Conservation (phyloP, 1,140 invertebrate genomes). For the Acromyrmex charruanus region DNA sequence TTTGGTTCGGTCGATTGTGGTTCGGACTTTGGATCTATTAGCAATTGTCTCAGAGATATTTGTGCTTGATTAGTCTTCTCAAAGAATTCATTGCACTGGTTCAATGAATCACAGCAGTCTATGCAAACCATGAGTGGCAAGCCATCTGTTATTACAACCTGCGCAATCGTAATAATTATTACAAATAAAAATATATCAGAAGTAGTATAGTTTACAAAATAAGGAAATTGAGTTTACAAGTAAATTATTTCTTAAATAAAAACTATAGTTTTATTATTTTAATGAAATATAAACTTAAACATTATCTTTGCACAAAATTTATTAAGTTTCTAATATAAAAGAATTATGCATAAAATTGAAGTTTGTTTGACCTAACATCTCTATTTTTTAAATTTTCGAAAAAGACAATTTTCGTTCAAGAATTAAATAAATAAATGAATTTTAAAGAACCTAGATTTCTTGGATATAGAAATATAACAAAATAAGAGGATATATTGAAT, state of each 20-base stretch:
- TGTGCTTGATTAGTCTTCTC: constrained; percentile 85
- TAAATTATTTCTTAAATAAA: neutral
- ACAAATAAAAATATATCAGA: neutral
- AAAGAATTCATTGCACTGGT: constrained; percentile 85
- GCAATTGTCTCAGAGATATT: constrained; percentile 78
- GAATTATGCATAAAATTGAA: neutral
- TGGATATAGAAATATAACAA: neutral
- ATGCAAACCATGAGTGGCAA: constrained; percentile 83
- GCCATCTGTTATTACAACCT: constrained; percentile 82
- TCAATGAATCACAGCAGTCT: constrained; percentile 83
- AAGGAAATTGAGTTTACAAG: neutral
- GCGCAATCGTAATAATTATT: constrained; percentile 32
- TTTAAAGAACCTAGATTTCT: neutral
- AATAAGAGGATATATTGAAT: neutral
- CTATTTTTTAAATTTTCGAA: neutral
- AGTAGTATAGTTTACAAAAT: neutral
- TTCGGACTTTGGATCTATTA: constrained; percentile 78
- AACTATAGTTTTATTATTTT: neutral
- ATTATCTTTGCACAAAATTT: neutral
- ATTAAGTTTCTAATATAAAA: neutral
- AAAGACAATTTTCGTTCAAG: neutral
- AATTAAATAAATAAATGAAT: neutral
- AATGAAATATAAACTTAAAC: neutral
- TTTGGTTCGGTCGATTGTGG: constrained; percentile 69
- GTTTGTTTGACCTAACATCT: neutral